Evolutionary conservation across 2,888 invertebrate genomes (phyloP).

Genomic region (Eupithecia exiguata): DNA sequence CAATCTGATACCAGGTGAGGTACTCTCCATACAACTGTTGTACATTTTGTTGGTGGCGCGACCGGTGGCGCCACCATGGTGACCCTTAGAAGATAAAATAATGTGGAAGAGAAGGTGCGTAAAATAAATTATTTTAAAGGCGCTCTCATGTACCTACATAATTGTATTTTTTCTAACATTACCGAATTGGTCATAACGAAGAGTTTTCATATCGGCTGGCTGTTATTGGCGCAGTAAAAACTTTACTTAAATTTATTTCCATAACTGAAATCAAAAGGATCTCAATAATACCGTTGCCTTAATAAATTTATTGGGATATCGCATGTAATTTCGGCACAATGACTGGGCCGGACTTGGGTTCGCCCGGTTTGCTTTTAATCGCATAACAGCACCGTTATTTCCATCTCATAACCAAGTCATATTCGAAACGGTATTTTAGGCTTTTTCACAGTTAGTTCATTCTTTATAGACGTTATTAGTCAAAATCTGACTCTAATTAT

Average conservation of each 20-base stretch:
- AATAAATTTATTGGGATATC: constrained; percentile 45
- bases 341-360: constrained; percentile 45
- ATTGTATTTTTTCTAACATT: neutral
- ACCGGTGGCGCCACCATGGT: no score
- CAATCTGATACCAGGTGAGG: no score
- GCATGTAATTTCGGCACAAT: constrained; percentile 45
- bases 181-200: neutral
- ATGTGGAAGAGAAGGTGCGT: no score
- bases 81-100: no score
- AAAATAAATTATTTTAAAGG: no score
- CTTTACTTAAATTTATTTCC: neutral
- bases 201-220: neutral
- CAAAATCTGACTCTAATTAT: neutral
- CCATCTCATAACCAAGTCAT: constrained; percentile 13
- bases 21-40: no score
- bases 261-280: constrained; percentile 7
- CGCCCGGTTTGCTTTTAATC: constrained; percentile 63
- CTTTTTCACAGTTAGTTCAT: neutral
- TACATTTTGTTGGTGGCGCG: no score
- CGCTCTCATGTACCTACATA: no score
- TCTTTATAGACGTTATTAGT: neutral
- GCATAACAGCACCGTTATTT: constrained; percentile 61
- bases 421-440: constrained; percentile 12
- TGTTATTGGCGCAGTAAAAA: neutral
- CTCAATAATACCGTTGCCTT: constrained; percentile 40